Base-by-base conservation (phyloP, 2,888 invertebrate genomes). In the Drosophila colorata region DNA sequence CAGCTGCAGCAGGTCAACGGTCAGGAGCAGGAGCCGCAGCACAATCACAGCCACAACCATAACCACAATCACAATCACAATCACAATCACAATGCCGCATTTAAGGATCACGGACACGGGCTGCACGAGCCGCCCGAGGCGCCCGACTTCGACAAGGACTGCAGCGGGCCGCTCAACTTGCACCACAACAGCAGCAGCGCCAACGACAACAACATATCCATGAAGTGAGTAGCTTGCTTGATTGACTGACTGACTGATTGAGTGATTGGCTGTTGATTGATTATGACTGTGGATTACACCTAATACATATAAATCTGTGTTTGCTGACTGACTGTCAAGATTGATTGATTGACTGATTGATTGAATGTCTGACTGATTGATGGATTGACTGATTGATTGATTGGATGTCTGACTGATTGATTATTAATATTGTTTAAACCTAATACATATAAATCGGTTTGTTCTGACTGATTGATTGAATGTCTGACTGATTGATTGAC, bases 161-260 rank as follows among this genome's bases (percentile, higher is more conserved):
- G 86, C 68, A 90, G 85, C 59, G 90, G 90, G 16, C 82, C 89
- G 7, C 78, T 91, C 31, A 90, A 91, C 59, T 69, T 91, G 71
- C 90, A 91, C 55, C 79, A 85, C 48, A 83, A 35, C 57, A 70
- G 18, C 67, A 65, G 31, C 63, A 67, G 43, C 48, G 65, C 48
- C 55, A 87, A 80, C 20, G 90, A 91, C 28, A 88, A 89, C 51
- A 90, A 90, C 67, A 82, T 91, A 49, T 83, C 90, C 56, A 90
- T 91, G 90, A 91, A 91, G 91, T 91, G 67, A 87, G 91, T 78
- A 38, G 2, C 5, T 25, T 23, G 23, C 2, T 8, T 1, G 7
- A 18, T 28, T 18, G 18, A 16, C 13, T 37, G 9, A 35, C 7
- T 14, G 35, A 35, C 2, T 14, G 37, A 16, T 11, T 37, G 25